Evolutionary conservation across 1,140 invertebrate species (phyloP).

Genomic region (Leptopilina boulardi): DNA sequence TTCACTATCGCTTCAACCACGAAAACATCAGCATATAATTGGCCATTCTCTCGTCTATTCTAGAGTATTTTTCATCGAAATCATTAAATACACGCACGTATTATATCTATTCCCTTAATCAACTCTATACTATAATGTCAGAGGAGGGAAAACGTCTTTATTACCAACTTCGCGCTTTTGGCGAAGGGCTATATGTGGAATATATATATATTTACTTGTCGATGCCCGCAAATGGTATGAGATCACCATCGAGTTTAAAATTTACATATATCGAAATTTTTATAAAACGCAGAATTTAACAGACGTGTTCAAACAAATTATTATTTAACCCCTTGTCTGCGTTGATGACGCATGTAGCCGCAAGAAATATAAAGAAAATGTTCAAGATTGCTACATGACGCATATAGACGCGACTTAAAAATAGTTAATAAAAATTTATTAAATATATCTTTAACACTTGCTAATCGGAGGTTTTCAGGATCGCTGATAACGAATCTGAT

Average conservation of each 20-base stretch:
- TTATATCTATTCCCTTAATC: not conserved
- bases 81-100: conserved; percentile 60
- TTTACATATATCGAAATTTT: no score
- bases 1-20: conserved; percentile 49
- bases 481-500: no score
- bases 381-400: no score
- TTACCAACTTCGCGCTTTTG: conserved; percentile 56
- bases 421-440: no score
- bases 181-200: conserved; percentile 51
- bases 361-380: no score
- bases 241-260: conserved; percentile 47
- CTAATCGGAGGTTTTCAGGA: no score
- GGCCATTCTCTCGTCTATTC: conserved; percentile 59
- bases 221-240: conserved; percentile 54
- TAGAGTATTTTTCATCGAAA: conserved; percentile 59
- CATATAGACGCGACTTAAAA: no score
- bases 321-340: no score
- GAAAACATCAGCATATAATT: conserved; percentile 61
- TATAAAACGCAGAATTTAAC: no score
- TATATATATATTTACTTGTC: conserved; percentile 54
- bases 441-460: no score
- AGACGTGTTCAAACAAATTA: no score
- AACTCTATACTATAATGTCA: not conserved
- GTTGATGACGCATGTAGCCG: no score
- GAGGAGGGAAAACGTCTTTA: conserved; percentile 56